These are phyloP conservation scores for Zele albiditarsus DNA, from an alignment of 2,888 invertebrate species.

Conservation along the genomic window DNA sequence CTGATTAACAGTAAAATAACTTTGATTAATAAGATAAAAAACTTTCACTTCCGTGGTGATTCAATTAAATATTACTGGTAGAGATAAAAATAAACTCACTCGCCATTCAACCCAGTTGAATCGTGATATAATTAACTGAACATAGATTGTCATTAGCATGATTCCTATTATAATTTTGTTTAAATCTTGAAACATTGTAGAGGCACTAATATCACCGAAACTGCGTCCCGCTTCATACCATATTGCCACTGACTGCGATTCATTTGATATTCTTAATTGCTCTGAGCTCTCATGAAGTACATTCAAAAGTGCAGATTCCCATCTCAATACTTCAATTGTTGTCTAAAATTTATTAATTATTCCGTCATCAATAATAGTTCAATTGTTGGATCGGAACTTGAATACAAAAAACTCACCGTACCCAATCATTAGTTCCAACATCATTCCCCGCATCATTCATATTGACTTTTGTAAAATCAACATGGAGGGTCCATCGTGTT, in stretches of 20 bases:
- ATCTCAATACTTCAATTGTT: conserved; percentile 63
- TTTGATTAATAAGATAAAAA: conserved; percentile 35
- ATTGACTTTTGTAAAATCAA: conserved; percentile 81
- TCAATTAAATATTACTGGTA: conserved; percentile 26
- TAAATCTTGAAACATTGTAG: conserved; percentile 83
- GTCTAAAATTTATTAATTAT: conserved; percentile 53
- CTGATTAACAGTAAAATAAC: conserved; percentile 66
- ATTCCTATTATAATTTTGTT: conserved; percentile 81
- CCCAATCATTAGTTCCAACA: conserved; percentile 85
- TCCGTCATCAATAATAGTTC: neutral
- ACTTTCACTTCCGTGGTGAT: neutral
- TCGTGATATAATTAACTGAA: conserved; percentile 82
- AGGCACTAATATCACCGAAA: conserved; percentile 84
- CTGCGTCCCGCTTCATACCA: conserved; percentile 73
- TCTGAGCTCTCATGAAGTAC: conserved; percentile 55
- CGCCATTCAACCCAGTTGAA: conserved; percentile 83
- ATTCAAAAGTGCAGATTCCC: conserved; percentile 63
- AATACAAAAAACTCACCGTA: conserved; percentile 68
- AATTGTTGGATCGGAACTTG: neutral
- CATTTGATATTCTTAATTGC: conserved; percentile 43
- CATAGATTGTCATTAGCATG: conserved; percentile 83
- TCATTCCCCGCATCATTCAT: conserved; percentile 80
- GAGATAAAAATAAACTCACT: conserved; percentile 30
- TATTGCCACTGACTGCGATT: conserved; percentile 50
- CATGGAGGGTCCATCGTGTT: conserved; percentile 78